Percentiles rank a stretch among this genome's conserved stretches.
These are phyloP conservation scores for Lacerta viridis DNA, from an alignment of 2,797 vertebrate genomes.

Conservation along the genomic window DNA sequence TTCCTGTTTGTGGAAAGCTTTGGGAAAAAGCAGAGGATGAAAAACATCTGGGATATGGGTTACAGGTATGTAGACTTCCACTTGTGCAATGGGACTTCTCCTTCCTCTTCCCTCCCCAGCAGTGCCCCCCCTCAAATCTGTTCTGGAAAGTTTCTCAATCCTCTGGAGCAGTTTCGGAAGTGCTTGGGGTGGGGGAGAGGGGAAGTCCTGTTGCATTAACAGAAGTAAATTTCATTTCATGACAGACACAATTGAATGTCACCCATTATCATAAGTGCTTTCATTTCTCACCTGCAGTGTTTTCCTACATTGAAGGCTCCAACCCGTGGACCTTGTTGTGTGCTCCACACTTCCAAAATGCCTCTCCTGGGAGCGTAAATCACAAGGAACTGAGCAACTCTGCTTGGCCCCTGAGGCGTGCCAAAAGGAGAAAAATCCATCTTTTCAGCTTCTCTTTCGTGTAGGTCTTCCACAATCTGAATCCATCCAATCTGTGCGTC, in stretches of 20 bases:
- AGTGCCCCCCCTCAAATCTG: no score
- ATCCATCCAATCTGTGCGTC: constrained; percentile 98
- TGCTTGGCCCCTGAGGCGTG: constrained; percentile 87
- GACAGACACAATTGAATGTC: no score
- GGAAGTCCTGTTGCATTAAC: no score
- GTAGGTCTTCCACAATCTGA: constrained; percentile 91
- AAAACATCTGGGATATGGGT: neutral
- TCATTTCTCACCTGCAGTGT: constrained; percentile 88
- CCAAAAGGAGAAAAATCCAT: constrained; percentile 80
- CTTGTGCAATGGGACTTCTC: no score
- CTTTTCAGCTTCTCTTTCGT: constrained; percentile 87
- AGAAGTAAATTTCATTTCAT: no score
- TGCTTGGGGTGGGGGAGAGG: no score
- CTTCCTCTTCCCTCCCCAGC: no score
- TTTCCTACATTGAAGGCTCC: constrained; percentile 98
- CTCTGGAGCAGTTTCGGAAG: no score
- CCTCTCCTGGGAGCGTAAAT: constrained; percentile 96
- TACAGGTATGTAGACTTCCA: neutral
- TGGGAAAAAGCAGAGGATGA: neutral
- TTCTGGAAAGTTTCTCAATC: no score
- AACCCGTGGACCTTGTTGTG: constrained; percentile 94
- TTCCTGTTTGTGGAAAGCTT: neutral
- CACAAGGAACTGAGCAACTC: constrained; percentile 94
- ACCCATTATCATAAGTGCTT: neutral
- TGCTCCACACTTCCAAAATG: constrained; percentile 97